Base-by-base conservation (phyloP, 2,888 invertebrate genomes). In the Synanthedon myopaeformis region DNA sequence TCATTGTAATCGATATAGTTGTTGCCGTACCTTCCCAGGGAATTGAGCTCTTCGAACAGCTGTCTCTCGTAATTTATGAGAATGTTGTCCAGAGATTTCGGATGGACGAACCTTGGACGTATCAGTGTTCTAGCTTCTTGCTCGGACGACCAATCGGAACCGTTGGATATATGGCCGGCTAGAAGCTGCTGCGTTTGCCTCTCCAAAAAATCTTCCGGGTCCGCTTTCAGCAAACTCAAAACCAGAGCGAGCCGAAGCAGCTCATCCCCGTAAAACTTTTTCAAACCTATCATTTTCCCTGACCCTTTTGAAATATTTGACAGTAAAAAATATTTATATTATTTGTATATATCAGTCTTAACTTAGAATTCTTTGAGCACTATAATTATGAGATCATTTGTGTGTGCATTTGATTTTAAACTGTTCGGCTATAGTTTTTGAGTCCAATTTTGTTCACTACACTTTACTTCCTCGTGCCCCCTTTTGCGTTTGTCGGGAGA, bases 241-340 rank as follows among this genome's bases (percentile, higher is more conserved):
- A 96, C 89, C 74, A 97, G 77, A 62, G 96, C 93, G 63, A 96
- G 84, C 76, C 95, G 92, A 60, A 96, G 80, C 67, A 96, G 86
- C 86, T 95, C 95, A 74, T 94, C 94, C 52, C 93, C 91, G 68
- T 94, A 94, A 51, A 94, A 83, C 78, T 95, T 95, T 85, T 95
- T 95, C 65, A 94, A 82, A 65, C 93, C 92, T 82, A 95, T 89
- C 95, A 95, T 95, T 23, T 51, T 66, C 53, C 48, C 54, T 5
- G 23, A 23, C 3, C 41, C 41, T 52, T 58, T 58, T 53, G 56
- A 60, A 61, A 42, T 56, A 45, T 13, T 45, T 13, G 10, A 59
- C 52, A 51, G 53, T 56, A 35, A 58, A 56, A 67, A 69, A 67
- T 69, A 68, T 67, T 59, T 64, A 23, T 5, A 23, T 4, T 23